phyloP scores from a whole-genome alignment of 2,113 vertebrate genomes.

The Gobius niger region DNA sequence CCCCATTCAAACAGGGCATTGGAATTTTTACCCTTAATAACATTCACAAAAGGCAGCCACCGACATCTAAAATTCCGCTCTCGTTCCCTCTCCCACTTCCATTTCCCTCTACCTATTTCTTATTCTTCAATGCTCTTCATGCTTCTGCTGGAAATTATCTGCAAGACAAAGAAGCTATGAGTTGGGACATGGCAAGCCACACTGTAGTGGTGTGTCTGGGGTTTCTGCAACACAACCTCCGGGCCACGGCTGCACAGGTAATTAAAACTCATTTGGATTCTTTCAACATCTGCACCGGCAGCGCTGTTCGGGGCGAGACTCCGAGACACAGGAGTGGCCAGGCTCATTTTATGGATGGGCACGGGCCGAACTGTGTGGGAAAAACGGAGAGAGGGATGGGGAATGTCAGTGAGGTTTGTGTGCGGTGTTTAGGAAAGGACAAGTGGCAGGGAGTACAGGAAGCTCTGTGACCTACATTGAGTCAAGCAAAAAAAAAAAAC shows the following conservation, averaged over 20 bases:
- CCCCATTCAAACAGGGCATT: constrained; percentile 13
- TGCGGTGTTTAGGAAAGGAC: constrained; percentile 64
- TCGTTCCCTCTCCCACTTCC: constrained; percentile 14
- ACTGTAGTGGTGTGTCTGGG: constrained; percentile 58
- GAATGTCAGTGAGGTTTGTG: constrained; percentile 28
- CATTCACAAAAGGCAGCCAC: constrained; percentile 19
- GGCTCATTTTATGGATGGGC: constrained; percentile 38
- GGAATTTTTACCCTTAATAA: constrained; percentile 30
- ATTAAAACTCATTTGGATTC: constrained; percentile 74
- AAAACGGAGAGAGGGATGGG: constrained; percentile 8
- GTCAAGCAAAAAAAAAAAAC: constrained; percentile 21
- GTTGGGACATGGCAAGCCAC: constrained; percentile 63
- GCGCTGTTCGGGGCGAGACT: constrained; percentile 63
- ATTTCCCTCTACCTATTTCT: constrained; percentile 14
- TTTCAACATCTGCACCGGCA: constrained; percentile 60
- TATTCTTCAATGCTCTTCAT: constrained; percentile 20
- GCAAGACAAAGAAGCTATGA: constrained; percentile 67
- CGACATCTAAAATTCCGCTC: constrained; percentile 22
- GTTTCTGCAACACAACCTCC: constrained; percentile 68
- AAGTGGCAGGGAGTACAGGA: constrained; percentile 61
- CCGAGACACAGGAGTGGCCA: constrained; percentile 66
- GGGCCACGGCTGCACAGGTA: constrained; percentile 74
- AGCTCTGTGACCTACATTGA: constrained; percentile 71
- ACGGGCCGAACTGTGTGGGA: constrained; percentile 31
- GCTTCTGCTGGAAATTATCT: constrained; percentile 62